Conservation (phyloP, 2,888 invertebrate species). For the Plutella xylostella region DNA sequence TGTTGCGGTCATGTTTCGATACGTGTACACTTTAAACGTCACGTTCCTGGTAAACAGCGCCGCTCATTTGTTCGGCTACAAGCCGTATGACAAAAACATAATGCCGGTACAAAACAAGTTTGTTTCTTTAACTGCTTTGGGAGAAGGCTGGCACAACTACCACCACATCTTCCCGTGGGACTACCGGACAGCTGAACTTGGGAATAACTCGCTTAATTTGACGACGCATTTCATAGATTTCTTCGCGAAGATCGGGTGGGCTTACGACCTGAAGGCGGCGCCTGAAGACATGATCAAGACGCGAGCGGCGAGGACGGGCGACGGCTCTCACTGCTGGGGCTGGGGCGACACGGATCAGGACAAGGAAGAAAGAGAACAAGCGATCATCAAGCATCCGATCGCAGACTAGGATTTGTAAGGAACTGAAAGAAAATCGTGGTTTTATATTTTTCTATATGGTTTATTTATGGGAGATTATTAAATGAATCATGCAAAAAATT, state of each 20-base stretch:
- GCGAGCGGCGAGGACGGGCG: conserved; percentile 29
- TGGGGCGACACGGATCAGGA: conserved; percentile 11
- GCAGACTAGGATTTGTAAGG: no score
- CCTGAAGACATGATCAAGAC: conserved; percentile 23
- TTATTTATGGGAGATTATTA: no score
- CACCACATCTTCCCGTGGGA: conserved; percentile 42
- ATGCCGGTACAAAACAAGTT: conserved; percentile 25
- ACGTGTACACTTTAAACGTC: conserved; percentile 65
- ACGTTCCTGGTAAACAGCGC: conserved; percentile 77
- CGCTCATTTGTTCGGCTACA: conserved; percentile 65
- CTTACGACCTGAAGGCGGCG: conserved; percentile 34
- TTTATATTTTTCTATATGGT: no score
- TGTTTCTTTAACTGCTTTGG: conserved; percentile 24
- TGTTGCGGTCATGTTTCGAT: conserved; percentile 60
- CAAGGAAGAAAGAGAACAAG: conserved; percentile 3
- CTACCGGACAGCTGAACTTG: conserved; percentile 37
- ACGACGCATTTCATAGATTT: conserved; percentile 35
- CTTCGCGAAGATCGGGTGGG: conserved; percentile 37
- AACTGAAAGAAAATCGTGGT: no score
- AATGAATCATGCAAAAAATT: no score
- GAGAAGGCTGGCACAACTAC: conserved; percentile 43
- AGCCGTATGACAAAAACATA: conserved; percentile 49
- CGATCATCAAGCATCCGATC: no score
- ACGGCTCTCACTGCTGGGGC: conserved; percentile 27
- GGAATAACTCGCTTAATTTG: conserved; percentile 32